Conservation (phyloP, 1,140 invertebrate species). For the Drosophila funebris region DNA sequence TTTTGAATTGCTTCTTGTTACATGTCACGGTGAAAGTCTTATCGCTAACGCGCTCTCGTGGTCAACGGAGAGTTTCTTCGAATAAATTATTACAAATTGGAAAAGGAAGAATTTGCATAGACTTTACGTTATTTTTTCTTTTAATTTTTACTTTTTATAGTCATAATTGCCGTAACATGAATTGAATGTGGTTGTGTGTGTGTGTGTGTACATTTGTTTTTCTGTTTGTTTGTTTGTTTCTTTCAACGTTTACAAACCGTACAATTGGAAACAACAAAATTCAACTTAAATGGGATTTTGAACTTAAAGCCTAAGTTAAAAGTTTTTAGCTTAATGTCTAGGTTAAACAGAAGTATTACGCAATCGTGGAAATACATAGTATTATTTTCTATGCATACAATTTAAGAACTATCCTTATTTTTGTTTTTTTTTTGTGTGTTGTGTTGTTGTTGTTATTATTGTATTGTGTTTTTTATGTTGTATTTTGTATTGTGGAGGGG, state of each 20-base stretch:
- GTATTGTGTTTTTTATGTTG: no score
- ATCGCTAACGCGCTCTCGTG: not conserved
- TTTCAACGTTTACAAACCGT: no score
- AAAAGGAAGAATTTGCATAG: not conserved
- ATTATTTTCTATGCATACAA: slow-evolving; percentile 6
- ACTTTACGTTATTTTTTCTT: no score
- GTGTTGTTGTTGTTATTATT: not conserved
- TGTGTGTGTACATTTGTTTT: no score
- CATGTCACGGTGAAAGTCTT: not conserved
- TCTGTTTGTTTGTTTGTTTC: no score
- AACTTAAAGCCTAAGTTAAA: not conserved
- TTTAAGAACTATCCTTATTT: not conserved
- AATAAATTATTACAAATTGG: not conserved
- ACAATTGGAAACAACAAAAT: no score
- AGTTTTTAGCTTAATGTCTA: slow-evolving; percentile 1
- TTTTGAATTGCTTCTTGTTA: not conserved
- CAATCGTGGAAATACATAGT: slow-evolving; percentile 8
- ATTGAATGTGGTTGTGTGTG: no score
- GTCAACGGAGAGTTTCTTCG: not conserved
- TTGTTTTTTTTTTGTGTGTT: no score
- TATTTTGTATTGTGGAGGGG: no score
- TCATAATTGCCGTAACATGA: not conserved
- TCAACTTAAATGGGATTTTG: not conserved
- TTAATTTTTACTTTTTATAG: no score
- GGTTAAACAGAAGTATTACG: not conserved